Percentiles rank a stretch among this genome's conserved stretches.
Conservation (phyloP, 2,113 vertebrate genomes). For the Zosterops hypoxanthus region DNA sequence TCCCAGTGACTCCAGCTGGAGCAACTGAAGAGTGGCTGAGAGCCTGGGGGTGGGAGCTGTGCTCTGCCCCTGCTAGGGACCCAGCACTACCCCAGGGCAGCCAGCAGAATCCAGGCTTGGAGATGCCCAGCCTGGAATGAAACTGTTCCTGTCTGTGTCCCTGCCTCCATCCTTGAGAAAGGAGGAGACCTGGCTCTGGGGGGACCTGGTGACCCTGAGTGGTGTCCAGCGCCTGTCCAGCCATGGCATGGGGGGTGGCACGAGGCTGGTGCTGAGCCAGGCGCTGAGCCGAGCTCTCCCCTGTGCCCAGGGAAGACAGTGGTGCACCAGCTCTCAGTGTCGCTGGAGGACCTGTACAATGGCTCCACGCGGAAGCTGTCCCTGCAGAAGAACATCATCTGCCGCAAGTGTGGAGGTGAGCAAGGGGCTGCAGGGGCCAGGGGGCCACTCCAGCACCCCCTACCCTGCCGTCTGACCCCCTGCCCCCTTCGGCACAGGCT, state of each 20-base stretch:
- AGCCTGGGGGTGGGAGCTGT: background rate
- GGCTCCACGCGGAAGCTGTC: slow-evolving; percentile 69
- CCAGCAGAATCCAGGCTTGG: rapidly evolving
- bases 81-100: rapidly evolving
- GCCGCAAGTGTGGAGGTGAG: slow-evolving; percentile 67
- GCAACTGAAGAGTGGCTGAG: background rate
- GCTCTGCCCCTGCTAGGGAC: background rate
- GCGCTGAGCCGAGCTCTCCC: background rate
- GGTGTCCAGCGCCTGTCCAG: no score
- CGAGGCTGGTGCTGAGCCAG: rapidly evolving
- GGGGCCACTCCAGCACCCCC: rapidly evolving
- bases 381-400: slow-evolving; percentile 73
- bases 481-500: slow-evolving; percentile 61
- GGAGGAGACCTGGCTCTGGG: background rate
- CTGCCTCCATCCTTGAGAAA: rapidly evolving
- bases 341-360: slow-evolving; percentile 67
- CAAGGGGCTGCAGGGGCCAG: rapidly evolving
- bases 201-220: background rate
- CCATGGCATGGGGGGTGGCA: rapidly evolving
- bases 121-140: background rate
- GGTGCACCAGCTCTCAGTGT: slow-evolving; percentile 61
- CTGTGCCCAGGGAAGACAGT: slow-evolving; percentile 46
- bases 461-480: rapidly evolving
- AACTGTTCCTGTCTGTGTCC: background rate
- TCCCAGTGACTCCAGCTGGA: background rate